These are phyloP conservation scores for Rhyzopertha dominica DNA, from an alignment of 1,140 invertebrate species.

Conservation along the genomic window DNA sequence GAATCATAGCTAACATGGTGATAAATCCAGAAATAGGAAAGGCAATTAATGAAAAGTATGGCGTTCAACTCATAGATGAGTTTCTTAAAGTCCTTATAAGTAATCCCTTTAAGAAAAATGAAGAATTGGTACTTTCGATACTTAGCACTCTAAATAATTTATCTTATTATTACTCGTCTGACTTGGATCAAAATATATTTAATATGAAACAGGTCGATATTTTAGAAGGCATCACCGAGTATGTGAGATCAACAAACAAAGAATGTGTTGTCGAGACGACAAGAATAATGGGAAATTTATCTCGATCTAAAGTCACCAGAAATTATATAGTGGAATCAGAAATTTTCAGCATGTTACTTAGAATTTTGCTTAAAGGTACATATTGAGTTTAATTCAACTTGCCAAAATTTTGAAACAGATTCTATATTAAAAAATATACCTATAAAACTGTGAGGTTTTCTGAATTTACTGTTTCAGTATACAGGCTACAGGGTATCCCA, in stretches of 20 bases:
- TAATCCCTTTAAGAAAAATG: slow-evolving; percentile 54
- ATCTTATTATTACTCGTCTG: slow-evolving; percentile 54
- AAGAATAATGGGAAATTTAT: slow-evolving; percentile 63
- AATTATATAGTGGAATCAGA: slow-evolving; percentile 52
- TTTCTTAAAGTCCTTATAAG: slow-evolving; percentile 48
- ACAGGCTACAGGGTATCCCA: too few species aligned
- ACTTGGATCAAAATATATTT: slow-evolving; percentile 41
- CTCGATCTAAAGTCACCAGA: slow-evolving; percentile 55
- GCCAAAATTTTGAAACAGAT: too few species aligned
- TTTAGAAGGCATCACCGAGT: slow-evolving; percentile 40
- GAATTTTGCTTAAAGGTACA: slow-evolving; percentile 33
- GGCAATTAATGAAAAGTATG: slow-evolving; percentile 46
- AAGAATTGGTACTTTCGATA: slow-evolving; percentile 60
- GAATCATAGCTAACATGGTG: slow-evolving; percentile 69
- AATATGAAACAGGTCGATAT: slow-evolving; percentile 43
- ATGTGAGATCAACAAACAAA: slow-evolving; percentile 43
- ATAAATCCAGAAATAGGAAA: slow-evolving; percentile 65
- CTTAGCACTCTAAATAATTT: slow-evolving; percentile 64
- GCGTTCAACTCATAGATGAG: slow-evolving; percentile 47
- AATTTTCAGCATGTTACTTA: slow-evolving; percentile 35
- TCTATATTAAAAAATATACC: too few species aligned
- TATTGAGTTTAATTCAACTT: too few species aligned
- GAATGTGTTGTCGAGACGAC: slow-evolving; percentile 59
- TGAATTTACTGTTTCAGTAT: too few species aligned
- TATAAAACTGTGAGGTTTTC: too few species aligned